Conservation (phyloP, 2,797 vertebrate species). For the Premnoplex brunnescens region DNA sequence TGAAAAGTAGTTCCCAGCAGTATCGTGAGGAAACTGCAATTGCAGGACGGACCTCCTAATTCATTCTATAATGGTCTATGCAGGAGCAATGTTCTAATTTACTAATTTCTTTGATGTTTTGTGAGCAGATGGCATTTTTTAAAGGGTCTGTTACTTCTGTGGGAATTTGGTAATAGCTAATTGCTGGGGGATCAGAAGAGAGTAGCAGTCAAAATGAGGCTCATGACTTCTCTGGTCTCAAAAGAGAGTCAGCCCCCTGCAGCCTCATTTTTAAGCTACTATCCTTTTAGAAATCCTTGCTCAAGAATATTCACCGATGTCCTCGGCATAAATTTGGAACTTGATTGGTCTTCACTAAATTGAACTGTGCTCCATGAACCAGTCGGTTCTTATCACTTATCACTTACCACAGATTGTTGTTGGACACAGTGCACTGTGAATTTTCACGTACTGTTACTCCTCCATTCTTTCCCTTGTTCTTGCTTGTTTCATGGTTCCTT, state of each 20-base stretch:
- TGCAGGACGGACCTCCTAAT: not conserved
- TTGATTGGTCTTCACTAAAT: not conserved
- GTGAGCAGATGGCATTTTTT: constrained; percentile 6
- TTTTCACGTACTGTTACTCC: not conserved
- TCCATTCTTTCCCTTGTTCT: not conserved
- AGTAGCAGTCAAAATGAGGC: not conserved
- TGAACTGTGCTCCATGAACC: not conserved
- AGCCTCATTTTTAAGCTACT: not conserved
- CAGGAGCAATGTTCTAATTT: not conserved
- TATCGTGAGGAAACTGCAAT: not conserved
- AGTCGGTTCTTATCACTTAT: not conserved
- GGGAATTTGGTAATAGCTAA: not conserved
- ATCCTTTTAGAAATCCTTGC: not conserved
- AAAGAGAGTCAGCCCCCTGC: not conserved
- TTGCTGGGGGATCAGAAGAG: not conserved
- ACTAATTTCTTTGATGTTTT: not conserved
- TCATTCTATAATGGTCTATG: not conserved
- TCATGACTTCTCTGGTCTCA: not conserved
- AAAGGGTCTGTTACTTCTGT: not conserved
- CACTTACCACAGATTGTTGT: not conserved
- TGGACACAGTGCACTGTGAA: not conserved
- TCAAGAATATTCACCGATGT: not conserved
- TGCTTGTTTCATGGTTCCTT: not conserved
- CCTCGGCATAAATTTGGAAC: not conserved
- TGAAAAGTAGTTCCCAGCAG: not conserved